Evolutionary conservation across 2,888 invertebrate species (phyloP).

Genomic region (Heteromyza rotundicornis): DNA sequence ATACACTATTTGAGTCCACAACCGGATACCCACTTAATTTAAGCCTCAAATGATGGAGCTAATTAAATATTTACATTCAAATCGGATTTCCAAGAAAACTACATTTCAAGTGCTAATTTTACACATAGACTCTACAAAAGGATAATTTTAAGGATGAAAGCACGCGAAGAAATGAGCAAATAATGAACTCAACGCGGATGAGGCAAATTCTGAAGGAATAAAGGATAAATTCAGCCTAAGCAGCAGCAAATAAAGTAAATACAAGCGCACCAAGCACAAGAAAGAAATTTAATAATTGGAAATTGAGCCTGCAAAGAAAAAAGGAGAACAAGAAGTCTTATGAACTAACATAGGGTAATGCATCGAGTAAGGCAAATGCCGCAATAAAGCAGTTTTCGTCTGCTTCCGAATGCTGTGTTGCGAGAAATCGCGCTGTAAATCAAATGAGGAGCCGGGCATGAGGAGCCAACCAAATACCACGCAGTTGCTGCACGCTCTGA

Average conservation of each 20-base stretch:
- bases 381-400: too few relatives aligned
- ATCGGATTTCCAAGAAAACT: slow-evolving; percentile 31
- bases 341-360: neutral
- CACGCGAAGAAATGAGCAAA: slow-evolving; percentile 25
- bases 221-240: slow-evolving; percentile 1
- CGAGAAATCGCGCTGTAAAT: too few relatives aligned
- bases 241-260: neutral
- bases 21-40: too few relatives aligned
- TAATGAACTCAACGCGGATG: slow-evolving; percentile 28
- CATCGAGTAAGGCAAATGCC: neutral
- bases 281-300: neutral
- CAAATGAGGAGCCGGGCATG: too few relatives aligned
- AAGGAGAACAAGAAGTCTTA: neutral
- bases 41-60: slow-evolving; percentile 36
- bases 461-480: too few relatives aligned
- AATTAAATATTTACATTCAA: slow-evolving; percentile 55
- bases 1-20: too few relatives aligned
- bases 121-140: slow-evolving; percentile 19
- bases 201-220: too few relatives aligned
- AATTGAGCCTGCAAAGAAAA: neutral
- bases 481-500: neutral
- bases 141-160: neutral
- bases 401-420: too few relatives aligned
- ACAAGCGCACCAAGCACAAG: neutral
- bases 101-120: slow-evolving; percentile 26